phyloP scores from a whole-genome alignment of 2,113 vertebrate species.

The Melanocharis versteri region DNA sequence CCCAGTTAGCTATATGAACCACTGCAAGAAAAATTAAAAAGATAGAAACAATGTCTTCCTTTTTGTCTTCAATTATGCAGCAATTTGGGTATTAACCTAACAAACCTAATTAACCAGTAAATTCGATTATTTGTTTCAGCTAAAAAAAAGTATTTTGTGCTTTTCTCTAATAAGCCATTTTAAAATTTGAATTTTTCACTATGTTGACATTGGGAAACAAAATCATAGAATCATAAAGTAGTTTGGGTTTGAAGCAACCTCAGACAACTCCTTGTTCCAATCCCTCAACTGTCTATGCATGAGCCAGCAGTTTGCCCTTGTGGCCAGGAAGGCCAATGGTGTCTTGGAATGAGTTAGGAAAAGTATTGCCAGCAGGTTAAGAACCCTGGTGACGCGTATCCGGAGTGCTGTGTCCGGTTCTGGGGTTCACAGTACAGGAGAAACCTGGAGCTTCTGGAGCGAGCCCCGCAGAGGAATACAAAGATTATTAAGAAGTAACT shows the following conservation, averaged over 20 bases:
- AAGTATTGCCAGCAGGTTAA: not conserved
- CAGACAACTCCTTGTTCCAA: not conserved
- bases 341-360: not conserved
- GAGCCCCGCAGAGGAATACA: not conserved
- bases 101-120: not conserved
- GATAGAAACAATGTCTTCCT: accelerated
- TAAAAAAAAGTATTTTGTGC: not conserved
- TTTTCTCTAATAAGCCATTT: not conserved
- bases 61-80: not conserved
- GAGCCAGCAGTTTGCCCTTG: not conserved
- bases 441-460: not conserved
- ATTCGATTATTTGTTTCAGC: not conserved
- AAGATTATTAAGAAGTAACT: not conserved
- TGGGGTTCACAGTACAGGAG: not conserved
- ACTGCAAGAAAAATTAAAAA: not conserved
- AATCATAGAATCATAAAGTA: not conserved
- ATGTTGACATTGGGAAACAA: not conserved
- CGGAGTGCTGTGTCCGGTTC: no score
- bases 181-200: not conserved
- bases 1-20: not conserved
- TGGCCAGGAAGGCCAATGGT: not conserved
- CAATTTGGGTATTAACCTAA: not conserved
- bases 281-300: no score
- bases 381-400: not conserved
- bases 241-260: not conserved